Base-by-base conservation (phyloP, 2,888 invertebrate species). In the Parascotia fuliginaria region DNA sequence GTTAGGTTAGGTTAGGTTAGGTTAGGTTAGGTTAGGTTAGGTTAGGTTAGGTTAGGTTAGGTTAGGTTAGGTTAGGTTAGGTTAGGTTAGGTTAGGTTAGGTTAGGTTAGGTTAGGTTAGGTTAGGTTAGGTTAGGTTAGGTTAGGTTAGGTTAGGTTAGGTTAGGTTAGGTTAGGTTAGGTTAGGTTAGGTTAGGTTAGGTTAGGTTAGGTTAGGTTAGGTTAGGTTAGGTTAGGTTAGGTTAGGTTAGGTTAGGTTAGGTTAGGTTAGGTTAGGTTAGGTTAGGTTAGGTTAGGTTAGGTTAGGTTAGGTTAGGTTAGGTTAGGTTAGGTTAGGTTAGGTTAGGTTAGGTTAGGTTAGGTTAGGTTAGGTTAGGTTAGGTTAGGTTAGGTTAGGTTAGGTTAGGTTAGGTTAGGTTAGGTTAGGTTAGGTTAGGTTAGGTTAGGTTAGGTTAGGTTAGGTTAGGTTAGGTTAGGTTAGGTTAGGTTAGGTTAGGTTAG, bases 311-410 rank as follows among this genome's bases (percentile, higher is more conserved):
- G 29, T 41, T 29, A 41, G 48, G 54, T 43, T 48, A 41, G 54
- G 44, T 40, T 40, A 42, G 44, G 48, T 46, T 42, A 43, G 39
- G 42, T 46, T 39, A 53, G 24, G 22, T 31, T 31, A 36, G 16
- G 22, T n/a, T 12, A 38, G 47, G 51, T 52, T 52, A 51, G 51
- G 56, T 56, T 56, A 52, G 51, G 56, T 51, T 56, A 56, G 51
- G 56, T 56, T 56, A 56, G 51, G 56, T 56, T 56, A 52, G 51
- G 56, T 41, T 41, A 50, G 43, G 50, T 50, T 50, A 43, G 44
- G 44, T 43, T 50, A 43, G 44, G 44, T 43, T 50, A 50, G 44
- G 50, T 50, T 50, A 50, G 44, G 50, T 43, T 50, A 50, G 43
- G 50, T 50, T 53, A 53, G 47, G 53, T 53, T 42, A 42, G 42